Evolutionary conservation across 2,113 vertebrate genomes (phyloP).

Genomic region (Caranx melampygus): DNA sequence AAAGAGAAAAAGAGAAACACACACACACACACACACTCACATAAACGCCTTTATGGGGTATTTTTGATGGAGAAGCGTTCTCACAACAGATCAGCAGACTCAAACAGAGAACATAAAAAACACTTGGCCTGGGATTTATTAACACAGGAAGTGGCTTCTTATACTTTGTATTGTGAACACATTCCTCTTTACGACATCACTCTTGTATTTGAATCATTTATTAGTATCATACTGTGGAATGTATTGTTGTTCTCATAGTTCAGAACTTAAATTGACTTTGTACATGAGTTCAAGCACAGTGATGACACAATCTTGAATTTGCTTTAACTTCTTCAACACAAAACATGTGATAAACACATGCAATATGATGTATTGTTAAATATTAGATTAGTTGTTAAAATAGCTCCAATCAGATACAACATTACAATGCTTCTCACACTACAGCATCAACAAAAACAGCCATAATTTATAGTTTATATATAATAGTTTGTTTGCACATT

Average conservation of each 20-base stretch:
- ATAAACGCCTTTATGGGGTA: neutral
- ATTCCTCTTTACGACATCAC: neutral
- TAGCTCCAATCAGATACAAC: neutral
- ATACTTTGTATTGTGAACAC: slow-evolving; percentile 30
- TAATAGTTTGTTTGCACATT: too few species aligned
- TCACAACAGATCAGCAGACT: neutral
- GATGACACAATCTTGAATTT: neutral
- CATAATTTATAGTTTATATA: too few species aligned
- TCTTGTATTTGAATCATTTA: neutral
- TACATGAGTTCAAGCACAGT: neutral
- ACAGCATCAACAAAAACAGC: neutral
- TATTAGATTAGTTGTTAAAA: neutral
- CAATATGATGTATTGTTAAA: neutral
- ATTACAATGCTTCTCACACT: neutral
- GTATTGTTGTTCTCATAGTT: neutral
- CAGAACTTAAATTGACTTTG: neutral
- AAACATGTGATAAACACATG: neutral
- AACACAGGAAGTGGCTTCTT: slow-evolving; percentile 23
- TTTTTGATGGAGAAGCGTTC: slow-evolving; percentile 30
- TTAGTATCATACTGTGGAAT: slow-evolving; percentile 1
- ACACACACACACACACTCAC: neutral
- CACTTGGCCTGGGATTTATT: slow-evolving; percentile 23
- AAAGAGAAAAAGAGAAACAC: neutral
- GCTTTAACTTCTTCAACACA: neutral
- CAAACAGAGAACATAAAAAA: neutral